Conservation (phyloP, 2,888 invertebrate species). For the Trilocha varians region DNA sequence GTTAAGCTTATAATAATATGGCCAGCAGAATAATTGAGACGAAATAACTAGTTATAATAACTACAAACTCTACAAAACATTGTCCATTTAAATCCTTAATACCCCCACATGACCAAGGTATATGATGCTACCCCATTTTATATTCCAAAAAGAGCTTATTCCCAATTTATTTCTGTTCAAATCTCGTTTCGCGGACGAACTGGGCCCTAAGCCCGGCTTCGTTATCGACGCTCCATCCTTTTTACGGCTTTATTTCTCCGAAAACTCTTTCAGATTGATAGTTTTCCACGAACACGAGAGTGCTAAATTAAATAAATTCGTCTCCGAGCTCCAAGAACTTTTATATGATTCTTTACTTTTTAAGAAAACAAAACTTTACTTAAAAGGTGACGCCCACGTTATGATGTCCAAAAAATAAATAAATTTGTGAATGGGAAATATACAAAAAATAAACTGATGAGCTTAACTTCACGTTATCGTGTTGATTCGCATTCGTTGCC, state of each 20-base stretch:
- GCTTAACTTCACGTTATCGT: background rate
- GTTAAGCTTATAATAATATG: too few relatives aligned
- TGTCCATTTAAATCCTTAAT: too few relatives aligned
- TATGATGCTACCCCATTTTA: background rate
- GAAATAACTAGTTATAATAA: too few relatives aligned
- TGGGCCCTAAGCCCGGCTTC: background rate
- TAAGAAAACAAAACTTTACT: background rate
- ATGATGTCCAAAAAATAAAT: background rate
- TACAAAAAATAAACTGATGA: background rate
- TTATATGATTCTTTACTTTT: background rate
- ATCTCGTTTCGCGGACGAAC: background rate
- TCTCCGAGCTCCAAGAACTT: background rate
- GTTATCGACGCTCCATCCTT: constrained; percentile 1
- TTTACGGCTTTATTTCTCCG: constrained; percentile 3
- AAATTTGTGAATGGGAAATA: background rate
- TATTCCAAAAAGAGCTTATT: background rate
- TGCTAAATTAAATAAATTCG: background rate
- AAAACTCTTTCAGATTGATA: constrained; percentile 3
- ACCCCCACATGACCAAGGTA: background rate
- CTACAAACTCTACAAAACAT: too few relatives aligned
- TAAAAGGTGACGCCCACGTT: background rate
- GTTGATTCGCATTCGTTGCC: background rate
- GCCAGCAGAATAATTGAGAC: too few relatives aligned
- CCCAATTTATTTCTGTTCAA: background rate
- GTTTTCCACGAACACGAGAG: constrained; percentile 4